A percentile compares a stretch with the other conserved stretches of the same genome.
Conservation (phyloP, 2,888 invertebrate genomes). For the Papilio demoleus region DNA sequence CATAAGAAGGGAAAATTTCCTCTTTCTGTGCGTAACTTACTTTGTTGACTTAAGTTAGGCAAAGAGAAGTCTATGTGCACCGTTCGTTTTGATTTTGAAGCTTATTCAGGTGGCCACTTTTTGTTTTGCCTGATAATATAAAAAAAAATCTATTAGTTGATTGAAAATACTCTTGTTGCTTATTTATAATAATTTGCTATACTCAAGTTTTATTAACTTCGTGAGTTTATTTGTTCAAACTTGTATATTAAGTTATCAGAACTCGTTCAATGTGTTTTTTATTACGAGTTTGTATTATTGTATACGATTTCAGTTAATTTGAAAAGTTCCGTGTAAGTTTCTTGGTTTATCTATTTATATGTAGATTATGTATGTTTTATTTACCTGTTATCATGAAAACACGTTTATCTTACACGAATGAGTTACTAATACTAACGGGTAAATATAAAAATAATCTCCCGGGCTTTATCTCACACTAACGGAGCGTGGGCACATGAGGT, state of each 20-base stretch:
- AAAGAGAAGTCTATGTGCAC: too few species aligned
- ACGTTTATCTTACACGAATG: not conserved
- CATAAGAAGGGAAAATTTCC: too few species aligned
- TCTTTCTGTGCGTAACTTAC: too few species aligned
- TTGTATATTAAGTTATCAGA: not conserved
- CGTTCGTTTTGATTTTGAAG: too few species aligned
- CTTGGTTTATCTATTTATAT: not conserved
- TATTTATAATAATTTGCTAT: not conserved
- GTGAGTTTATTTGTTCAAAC: conserved; percentile 26
- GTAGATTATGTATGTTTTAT: conserved; percentile 2
- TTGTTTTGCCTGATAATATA: too few species aligned
- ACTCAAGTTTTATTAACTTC: conserved; percentile 7
- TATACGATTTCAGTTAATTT: conserved; percentile 25
- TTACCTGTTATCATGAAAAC: conserved; percentile 10
- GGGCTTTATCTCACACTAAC: too few species aligned
- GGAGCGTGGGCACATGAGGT: too few species aligned
- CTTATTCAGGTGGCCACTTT: too few species aligned
- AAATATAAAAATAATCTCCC: too few species aligned
- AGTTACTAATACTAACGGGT: not conserved
- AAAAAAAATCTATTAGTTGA: not conserved
- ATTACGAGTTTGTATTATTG: conserved; percentile 33
- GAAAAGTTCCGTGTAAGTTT: conserved; percentile 28
- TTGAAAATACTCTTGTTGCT: not conserved
- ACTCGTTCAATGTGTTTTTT: conserved; percentile 35
- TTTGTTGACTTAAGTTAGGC: too few species aligned